These are phyloP conservation scores for Ageneiosus marmoratus DNA, from an alignment of 2,113 vertebrate genomes.

Conservation along the genomic window DNA sequence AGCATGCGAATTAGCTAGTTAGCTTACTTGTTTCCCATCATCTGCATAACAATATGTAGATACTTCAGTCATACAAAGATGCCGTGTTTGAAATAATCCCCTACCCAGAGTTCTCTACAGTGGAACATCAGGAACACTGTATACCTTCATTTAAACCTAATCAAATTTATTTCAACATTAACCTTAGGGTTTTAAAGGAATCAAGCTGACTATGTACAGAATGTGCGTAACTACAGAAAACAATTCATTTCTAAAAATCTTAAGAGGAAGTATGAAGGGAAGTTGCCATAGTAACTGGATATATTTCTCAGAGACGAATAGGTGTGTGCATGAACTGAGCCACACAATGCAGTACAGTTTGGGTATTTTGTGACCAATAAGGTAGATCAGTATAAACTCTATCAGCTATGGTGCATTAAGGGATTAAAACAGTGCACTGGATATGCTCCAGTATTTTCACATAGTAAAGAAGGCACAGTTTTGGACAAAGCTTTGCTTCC, in stretches of 20 bases:
- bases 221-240: neutral
- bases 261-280: neutral
- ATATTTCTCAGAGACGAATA: neutral
- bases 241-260: neutral
- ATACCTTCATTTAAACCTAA: neutral
- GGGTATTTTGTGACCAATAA: neutral
- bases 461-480: neutral
- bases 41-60: neutral
- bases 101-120: neutral
- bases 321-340: neutral
- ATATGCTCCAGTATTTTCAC: neutral
- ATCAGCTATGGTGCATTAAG: neutral
- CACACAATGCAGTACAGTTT: neutral
- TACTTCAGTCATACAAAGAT: neutral
- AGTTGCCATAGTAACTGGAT: slow-evolving; percentile 26
- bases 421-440: neutral
- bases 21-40: neutral
- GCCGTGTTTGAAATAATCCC: neutral
- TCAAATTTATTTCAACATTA: neutral
- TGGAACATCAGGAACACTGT: neutral
- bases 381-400: neutral
- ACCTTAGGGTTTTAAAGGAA: neutral
- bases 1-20: neutral
- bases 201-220: neutral
- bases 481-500: too few species aligned